Percentiles rank a stretch among this genome's conserved stretches.
Evolutionary conservation across 2,888 invertebrate genomes (phyloP).

Genomic region (Myopa tessellatipennis): DNA sequence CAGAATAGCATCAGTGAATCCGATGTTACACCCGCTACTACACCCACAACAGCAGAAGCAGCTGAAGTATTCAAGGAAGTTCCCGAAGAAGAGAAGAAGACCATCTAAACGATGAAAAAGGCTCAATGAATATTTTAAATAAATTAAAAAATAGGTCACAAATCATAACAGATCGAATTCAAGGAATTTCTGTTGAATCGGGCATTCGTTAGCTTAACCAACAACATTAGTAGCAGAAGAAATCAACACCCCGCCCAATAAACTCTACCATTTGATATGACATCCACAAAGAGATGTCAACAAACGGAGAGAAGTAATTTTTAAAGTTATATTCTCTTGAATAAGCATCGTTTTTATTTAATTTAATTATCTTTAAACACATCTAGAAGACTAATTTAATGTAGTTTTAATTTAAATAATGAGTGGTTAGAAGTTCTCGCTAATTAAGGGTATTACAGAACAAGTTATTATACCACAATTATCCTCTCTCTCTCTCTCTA

Average conservation of each 20-base stretch:
- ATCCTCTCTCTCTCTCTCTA: too few species aligned
- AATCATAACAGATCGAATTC: too few species aligned
- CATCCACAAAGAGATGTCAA: too few species aligned
- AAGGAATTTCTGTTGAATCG: neutral
- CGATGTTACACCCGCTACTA: constrained; percentile 47
- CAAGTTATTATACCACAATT: too few species aligned
- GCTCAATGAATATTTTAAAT: neutral
- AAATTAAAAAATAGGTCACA: neutral
- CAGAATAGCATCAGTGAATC: constrained; percentile 61
- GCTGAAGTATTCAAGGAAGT: constrained; percentile 22
- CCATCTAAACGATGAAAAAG: constrained; percentile 27
- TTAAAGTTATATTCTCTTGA: too few species aligned
- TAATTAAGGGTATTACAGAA: too few species aligned
- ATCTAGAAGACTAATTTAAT: constrained; percentile 16
- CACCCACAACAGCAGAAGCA: constrained; percentile 29
- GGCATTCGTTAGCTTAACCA: neutral
- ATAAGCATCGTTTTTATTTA: constrained; percentile 7
- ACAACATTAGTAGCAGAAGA: neutral
- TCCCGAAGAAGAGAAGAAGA: constrained; percentile 39
- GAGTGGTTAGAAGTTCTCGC: too few species aligned
- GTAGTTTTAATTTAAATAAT: neutral
- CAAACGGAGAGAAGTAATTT: too few species aligned
- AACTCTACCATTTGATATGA: too few species aligned
- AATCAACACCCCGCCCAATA: neutral
- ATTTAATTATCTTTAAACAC: constrained; percentile 28